phyloP scores from a whole-genome alignment of 1,140 invertebrate species.

The Acromyrmex charruanus region DNA sequence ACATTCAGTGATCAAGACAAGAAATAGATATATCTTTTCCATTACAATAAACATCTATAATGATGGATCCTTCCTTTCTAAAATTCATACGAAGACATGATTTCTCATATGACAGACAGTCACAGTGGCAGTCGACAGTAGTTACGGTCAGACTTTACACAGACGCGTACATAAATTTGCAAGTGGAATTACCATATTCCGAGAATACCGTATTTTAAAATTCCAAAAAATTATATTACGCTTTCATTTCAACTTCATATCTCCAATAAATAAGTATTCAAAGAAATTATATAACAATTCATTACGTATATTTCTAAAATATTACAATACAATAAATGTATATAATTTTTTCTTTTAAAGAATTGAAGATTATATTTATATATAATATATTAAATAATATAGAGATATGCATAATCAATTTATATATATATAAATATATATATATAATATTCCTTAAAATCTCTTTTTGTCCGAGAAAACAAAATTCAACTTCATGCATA shows the following conservation, averaged over 20 bases:
- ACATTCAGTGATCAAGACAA: background rate
- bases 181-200: background rate
- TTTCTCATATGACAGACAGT: background rate
- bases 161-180: background rate
- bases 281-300: background rate
- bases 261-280: background rate
- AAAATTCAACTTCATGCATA: background rate
- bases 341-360: background rate
- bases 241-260: background rate
- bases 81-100: background rate
- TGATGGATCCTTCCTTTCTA: background rate
- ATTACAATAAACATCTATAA: constrained; percentile 1
- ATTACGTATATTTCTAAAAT: background rate
- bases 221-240: background rate
- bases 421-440: background rate
- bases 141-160: background rate
- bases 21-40: background rate
- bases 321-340: background rate
- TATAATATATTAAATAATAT: background rate
- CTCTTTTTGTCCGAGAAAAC: background rate
- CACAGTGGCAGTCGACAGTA: constrained; percentile 2
- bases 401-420: background rate
- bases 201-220: background rate
- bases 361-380: constrained; percentile 11
- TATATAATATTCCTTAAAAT: background rate